Evolutionary conservation across 2,113 vertebrate species (phyloP).

Genomic region (Polyodon spathula): DNA sequence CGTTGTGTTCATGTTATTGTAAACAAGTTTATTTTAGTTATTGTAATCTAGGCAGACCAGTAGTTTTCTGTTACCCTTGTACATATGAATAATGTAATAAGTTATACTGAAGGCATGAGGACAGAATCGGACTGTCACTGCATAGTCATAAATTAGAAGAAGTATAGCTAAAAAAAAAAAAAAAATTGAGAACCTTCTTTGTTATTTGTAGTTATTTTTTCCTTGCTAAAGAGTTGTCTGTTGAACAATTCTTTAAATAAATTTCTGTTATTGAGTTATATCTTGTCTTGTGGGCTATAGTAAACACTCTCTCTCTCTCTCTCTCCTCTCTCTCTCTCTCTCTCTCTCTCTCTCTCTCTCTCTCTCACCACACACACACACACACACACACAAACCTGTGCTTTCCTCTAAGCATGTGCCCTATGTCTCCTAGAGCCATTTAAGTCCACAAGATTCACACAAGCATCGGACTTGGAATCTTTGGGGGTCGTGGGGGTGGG

Average conservation of each 20-base stretch:
- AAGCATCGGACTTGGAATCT: conserved; percentile 19
- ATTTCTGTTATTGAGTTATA: conserved; percentile 80
- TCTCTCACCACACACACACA: conserved; percentile 7
- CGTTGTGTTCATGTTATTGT: conserved; percentile 92
- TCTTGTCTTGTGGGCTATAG: conserved; percentile 47
- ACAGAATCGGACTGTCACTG: conserved; percentile 65
- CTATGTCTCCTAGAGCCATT: conserved; percentile 16
- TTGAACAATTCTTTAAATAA: conserved; percentile 96
- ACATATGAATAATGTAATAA: conserved; percentile 87
- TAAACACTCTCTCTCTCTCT: too few relatives aligned
- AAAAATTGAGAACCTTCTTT: conserved; percentile 70
- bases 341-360: background rate
- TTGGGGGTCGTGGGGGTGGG: too few relatives aligned
- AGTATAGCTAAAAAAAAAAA: conserved; percentile 57
- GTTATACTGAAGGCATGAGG: conserved; percentile 82
- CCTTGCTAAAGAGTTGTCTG: conserved; percentile 86
- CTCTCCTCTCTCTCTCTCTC: too few relatives aligned
- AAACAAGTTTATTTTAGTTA: conserved; percentile 86
- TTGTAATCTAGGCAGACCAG: conserved; percentile 86
- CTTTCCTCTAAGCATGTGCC: conserved; percentile 15
- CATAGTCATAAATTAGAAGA: conserved; percentile 87
- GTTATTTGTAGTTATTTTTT: conserved; percentile 87
- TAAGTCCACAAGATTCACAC: conserved; percentile 7
- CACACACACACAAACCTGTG: conserved; percentile 1
- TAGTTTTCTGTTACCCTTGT: conserved; percentile 91